Conservation (phyloP, 1,140 invertebrate genomes). For the Leptinotarsa lineolata region DNA sequence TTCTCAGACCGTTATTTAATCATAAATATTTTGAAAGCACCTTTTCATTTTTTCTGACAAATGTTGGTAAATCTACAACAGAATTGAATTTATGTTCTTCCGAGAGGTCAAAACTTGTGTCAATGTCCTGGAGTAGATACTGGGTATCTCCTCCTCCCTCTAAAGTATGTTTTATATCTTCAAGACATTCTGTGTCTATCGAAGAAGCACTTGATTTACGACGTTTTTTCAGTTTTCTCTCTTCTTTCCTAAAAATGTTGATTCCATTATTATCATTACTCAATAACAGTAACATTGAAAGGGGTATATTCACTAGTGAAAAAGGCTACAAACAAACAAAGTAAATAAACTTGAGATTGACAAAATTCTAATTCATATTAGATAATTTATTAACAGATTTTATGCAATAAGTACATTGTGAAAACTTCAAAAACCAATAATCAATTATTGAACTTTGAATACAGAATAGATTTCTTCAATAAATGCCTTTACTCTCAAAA, state of each 20-base stretch:
- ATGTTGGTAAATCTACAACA: constrained; percentile 75
- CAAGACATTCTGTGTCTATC: constrained; percentile 15
- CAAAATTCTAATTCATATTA: no score
- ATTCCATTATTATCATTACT: not conserved
- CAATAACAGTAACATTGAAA: no score
- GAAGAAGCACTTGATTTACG: constrained; percentile 15
- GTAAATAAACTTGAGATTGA: no score
- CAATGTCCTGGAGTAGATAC: constrained; percentile 67
- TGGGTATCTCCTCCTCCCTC: constrained; percentile 19
- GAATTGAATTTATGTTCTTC: constrained; percentile 59
- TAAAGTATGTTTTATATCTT: constrained; percentile 19
- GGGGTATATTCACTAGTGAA: no score
- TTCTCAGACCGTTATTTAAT: not conserved
- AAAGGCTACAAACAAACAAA: no score
- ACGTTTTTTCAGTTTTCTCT: constrained; percentile 18
- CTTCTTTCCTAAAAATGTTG: not conserved
- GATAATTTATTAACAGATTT: no score
- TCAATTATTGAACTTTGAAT: no score
- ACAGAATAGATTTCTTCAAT: no score
- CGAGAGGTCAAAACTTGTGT: constrained; percentile 55
- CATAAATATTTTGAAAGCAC: constrained; percentile 53
- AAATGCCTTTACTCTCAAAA: no score
- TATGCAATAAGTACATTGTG: no score
- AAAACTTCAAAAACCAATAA: no score
- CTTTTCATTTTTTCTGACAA: constrained; percentile 69